A percentile compares a stretch with the other conserved stretches of the same genome.
Conservation (phyloP, 2,797 vertebrate species). For the Coracias cyanogaster region DNA sequence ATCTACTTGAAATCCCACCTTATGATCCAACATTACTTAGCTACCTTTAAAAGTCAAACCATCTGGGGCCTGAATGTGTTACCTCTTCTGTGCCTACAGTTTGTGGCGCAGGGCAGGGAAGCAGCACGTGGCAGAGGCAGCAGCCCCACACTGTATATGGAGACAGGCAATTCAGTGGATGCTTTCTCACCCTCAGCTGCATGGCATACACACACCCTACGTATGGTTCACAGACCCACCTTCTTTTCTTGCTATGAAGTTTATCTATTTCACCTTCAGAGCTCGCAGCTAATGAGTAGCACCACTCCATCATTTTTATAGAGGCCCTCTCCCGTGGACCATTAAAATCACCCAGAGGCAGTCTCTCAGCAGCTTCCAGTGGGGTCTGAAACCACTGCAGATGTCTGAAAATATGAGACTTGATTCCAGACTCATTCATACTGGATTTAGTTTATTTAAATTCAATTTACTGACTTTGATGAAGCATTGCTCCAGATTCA, state of each 20-base stretch:
- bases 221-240: background rate
- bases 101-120: background rate
- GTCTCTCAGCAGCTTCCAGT: background rate
- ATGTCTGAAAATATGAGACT: conserved; percentile 5
- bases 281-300: background rate
- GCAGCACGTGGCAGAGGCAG: background rate
- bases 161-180: background rate
- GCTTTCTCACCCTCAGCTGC: background rate
- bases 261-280: conserved; percentile 56
- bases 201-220: background rate
- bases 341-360: conserved; percentile 21
- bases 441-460: conserved; percentile 20
- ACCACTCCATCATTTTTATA: conserved; percentile 14
- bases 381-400: background rate
- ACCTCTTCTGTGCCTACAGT: background rate
- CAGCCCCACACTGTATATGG: background rate
- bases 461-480: background rate
- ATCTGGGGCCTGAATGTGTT: background rate
- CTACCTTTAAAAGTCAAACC: background rate
- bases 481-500: background rate
- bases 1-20: background rate
- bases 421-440: background rate
- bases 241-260: background rate
- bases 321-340: background rate
- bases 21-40: background rate